Conservation (phyloP, 1,140 invertebrate species). For the Hestina assimilis region DNA sequence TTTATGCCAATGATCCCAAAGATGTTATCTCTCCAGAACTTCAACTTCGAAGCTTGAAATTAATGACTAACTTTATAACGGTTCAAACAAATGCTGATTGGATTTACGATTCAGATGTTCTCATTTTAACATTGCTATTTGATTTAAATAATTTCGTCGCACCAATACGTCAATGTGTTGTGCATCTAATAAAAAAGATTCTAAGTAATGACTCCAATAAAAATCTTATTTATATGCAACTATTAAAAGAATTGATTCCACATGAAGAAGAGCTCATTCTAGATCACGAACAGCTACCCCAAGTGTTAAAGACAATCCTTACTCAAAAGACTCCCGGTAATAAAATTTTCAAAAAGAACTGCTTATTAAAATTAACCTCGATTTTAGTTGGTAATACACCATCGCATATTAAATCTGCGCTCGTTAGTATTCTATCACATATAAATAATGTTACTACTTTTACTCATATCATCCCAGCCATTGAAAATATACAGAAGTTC, state of each 20-base stretch:
- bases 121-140: conserved; percentile 68
- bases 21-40: conserved; percentile 64
- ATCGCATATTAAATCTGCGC: conserved; percentile 51
- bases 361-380: conserved; percentile 47
- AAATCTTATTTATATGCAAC: conserved; percentile 48
- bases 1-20: conserved; percentile 53
- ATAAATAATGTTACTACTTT: conserved; percentile 49
- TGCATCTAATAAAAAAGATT: conserved; percentile 58
- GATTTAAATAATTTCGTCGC: conserved; percentile 64
- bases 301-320: conserved; percentile 64
- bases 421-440: conserved; percentile 47
- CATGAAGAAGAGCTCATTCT: conserved; percentile 79
- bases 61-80: conserved; percentile 51
- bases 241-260: conserved; percentile 48
- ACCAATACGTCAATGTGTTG: conserved; percentile 60
- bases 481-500: conserved; percentile 43
- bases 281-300: conserved; percentile 80
- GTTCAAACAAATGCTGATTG: conserved; percentile 48
- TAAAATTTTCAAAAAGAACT: conserved; percentile 62
- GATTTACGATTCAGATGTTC: conserved; percentile 67
- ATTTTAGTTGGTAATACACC: conserved; percentile 51
- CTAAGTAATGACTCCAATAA: conserved; percentile 43
- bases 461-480: conserved; percentile 41
- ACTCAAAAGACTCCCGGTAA: conserved; percentile 40
- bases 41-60: conserved; percentile 59